Conservation (phyloP, 1,140 invertebrate genomes). For the Belonocnema kinseyi region DNA sequence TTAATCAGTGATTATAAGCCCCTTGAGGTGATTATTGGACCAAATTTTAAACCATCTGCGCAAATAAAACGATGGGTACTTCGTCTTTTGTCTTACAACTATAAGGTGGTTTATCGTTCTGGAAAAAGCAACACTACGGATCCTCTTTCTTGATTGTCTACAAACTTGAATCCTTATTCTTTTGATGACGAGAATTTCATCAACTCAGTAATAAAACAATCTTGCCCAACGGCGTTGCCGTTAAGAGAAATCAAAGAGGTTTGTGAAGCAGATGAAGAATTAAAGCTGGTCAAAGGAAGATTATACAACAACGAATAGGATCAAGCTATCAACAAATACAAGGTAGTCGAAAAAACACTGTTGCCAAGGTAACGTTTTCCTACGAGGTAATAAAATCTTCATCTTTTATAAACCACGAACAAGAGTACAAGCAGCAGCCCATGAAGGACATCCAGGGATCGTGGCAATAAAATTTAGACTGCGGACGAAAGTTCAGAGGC, state of each 20-base stretch:
- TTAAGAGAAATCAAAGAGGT: no score
- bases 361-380: conserved; percentile 38
- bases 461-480: conserved; percentile 78
- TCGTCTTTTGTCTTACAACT: conserved; percentile 41
- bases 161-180: conserved; percentile 40
- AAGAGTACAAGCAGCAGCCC: conserved; percentile 61
- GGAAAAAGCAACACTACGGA: no score
- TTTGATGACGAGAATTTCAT: no score
- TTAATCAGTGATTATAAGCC: conserved; percentile 63
- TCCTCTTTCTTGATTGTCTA: no score
- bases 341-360: conserved; percentile 44
- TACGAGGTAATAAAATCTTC: background rate
- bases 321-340: conserved; percentile 26
- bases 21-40: no score
- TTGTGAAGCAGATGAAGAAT: no score
- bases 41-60: conserved; percentile 47
- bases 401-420: conserved; percentile 47
- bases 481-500: conserved; percentile 75
- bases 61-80: conserved; percentile 55
- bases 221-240: no score
- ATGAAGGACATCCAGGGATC: no score
- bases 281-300: no score
- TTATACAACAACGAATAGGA: conserved; percentile 5
- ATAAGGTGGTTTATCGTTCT: conserved; percentile 6
- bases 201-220: no score